phyloP scores from a whole-genome alignment of 2,797 vertebrate species.

The Lepidocolaptes lacrymiger region DNA sequence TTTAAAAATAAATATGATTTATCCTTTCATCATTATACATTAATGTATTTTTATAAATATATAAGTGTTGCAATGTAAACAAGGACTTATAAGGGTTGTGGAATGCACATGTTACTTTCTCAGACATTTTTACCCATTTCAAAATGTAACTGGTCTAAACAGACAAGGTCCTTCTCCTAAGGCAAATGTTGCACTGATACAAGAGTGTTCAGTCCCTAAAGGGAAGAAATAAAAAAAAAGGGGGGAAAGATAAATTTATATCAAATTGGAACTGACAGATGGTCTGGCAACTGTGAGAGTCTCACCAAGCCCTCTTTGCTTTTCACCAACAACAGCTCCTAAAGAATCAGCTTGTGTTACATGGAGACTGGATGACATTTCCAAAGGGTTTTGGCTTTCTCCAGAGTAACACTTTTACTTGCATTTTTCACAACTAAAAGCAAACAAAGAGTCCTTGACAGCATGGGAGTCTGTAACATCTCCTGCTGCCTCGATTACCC shows the following conservation, averaged over 20 bases:
- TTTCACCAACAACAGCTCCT: neutral
- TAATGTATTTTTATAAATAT: neutral
- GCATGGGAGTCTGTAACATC: neutral
- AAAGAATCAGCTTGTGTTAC: neutral
- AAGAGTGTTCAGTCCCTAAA: neutral
- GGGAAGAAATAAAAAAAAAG: neutral
- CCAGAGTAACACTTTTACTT: neutral
- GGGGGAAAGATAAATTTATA: neutral
- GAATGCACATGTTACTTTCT: neutral
- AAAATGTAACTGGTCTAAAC: neutral
- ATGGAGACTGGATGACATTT: neutral
- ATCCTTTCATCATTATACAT: neutral
- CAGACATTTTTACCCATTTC: neutral
- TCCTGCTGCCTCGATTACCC: neutral
- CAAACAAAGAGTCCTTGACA: neutral
- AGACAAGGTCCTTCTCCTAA: neutral
- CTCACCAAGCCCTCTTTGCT: neutral
- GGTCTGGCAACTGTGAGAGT: neutral
- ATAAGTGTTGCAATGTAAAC: neutral
- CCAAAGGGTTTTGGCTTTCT: neutral
- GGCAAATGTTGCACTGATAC: neutral
- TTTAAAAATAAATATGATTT: neutral
- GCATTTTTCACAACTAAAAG: conserved; percentile 20
- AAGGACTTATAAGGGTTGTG: neutral
- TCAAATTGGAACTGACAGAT: conserved; percentile 6